A percentile compares a stretch with the other conserved stretches of the same genome.
phyloP scores from a whole-genome alignment of 2,113 vertebrate genomes.

The Dinomys branickii region DNA sequence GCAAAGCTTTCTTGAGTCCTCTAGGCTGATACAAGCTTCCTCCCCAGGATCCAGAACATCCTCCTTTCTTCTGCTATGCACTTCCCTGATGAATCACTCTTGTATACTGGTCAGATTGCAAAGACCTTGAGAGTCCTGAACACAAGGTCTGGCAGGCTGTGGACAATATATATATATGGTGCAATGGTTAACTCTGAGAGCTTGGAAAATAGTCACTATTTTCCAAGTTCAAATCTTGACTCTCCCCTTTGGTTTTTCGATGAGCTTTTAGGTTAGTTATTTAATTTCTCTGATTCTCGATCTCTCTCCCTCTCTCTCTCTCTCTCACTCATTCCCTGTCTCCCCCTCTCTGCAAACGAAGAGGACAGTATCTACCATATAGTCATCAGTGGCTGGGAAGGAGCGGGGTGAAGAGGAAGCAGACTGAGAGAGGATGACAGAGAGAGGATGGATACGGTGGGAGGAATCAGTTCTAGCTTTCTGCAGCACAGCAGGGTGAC shows the following conservation, averaged over 20 bases:
- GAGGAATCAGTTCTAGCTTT: neutral
- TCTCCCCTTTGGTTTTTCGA: neutral
- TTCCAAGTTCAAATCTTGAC: neutral
- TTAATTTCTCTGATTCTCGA: neutral
- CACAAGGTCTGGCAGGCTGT: neutral
- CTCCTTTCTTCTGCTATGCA: neutral
- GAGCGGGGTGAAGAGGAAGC: neutral
- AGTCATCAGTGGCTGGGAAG: neutral
- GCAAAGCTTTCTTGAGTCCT: neutral
- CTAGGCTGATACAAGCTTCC: neutral
- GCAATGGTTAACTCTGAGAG: neutral
- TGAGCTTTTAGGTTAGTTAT: neutral
- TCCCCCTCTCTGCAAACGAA: neutral
- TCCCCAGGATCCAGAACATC: neutral
- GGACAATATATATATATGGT: neutral
- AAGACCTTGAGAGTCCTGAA: neutral
- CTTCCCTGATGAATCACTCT: neutral
- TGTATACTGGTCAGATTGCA: neutral
- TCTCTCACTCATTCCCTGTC: no score
- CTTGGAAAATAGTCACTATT: neutral
- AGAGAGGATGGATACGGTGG: neutral
- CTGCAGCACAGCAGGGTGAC: neutral
- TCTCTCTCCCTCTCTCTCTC: neutral
- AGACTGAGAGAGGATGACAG: no score
- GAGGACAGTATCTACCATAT: neutral